Evolutionary conservation across 2,113 vertebrate genomes (phyloP).

Genomic region (Carlito syrichta): DNA sequence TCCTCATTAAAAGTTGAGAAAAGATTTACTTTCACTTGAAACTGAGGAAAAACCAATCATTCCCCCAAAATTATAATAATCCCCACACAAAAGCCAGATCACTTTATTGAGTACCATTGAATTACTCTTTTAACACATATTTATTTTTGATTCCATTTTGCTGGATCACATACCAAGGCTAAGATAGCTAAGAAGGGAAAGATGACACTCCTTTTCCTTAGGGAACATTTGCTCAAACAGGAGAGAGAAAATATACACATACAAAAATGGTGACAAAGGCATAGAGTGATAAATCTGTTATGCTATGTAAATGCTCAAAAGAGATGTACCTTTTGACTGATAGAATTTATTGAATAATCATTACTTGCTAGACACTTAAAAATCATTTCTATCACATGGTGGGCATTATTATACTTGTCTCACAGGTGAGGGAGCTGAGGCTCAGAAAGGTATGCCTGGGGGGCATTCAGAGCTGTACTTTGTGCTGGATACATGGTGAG

Average conservation of each 20-base stretch:
- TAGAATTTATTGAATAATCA: background rate
- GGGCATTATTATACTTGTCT: background rate
- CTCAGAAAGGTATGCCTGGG: background rate
- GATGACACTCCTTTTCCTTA: background rate
- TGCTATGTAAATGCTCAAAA: background rate
- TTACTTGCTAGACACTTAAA: background rate
- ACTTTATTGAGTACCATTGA: background rate
- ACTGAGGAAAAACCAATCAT: background rate
- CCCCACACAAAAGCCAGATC: background rate
- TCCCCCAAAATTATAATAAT: background rate
- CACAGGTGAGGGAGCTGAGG: background rate
- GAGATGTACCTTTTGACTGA: background rate
- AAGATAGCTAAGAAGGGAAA: background rate
- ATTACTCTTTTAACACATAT: conserved; percentile 12
- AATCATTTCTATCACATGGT: background rate
- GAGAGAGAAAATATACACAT: background rate
- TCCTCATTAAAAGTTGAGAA: background rate
- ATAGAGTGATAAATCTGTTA: background rate
- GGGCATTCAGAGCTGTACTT: background rate
- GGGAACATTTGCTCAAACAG: background rate
- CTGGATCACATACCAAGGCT: background rate
- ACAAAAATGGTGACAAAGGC: background rate
- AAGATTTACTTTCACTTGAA: background rate
- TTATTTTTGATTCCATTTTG: background rate
- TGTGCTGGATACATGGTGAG: background rate